Evolutionary conservation across 2,797 vertebrate genomes (phyloP).

Genomic region (Trichosurus vulpecula): DNA sequence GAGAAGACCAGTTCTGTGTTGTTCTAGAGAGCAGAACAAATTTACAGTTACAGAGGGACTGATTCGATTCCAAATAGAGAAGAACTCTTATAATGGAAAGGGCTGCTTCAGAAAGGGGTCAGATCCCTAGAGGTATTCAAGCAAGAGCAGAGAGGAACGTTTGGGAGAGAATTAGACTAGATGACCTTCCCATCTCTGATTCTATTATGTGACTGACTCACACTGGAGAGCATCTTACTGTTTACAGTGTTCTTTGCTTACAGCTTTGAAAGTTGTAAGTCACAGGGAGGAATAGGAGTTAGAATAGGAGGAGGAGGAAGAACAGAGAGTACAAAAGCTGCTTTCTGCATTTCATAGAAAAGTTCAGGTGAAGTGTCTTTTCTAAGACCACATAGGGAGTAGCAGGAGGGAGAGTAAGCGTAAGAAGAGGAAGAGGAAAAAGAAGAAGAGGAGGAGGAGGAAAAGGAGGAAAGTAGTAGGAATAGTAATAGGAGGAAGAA

Average conservation of each 20-base stretch:
- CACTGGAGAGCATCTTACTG: too few species aligned
- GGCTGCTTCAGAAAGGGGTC: not conserved
- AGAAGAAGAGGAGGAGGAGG: too few species aligned
- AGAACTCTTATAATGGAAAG: not conserved
- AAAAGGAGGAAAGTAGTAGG: too few species aligned
- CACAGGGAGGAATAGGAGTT: too few species aligned
- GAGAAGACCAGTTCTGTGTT: not conserved
- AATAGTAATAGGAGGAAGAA: too few species aligned
- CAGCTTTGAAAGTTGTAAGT: not conserved
- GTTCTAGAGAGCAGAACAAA: not conserved
- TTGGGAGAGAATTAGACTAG: not conserved
- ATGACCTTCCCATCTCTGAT: not conserved
- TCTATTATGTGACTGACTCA: not conserved
- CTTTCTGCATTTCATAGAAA: not conserved
- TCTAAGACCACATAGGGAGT: not conserved
- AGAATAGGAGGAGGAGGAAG: not conserved
- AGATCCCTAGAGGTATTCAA: not conserved
- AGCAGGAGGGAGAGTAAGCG: too few species aligned
- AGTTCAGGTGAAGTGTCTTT: not conserved
- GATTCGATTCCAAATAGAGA: not conserved
- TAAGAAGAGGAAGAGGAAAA: not conserved
- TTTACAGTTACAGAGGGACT: not conserved
- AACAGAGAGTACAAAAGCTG: not conserved
- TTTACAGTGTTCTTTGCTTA: not conserved
- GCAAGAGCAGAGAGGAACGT: not conserved